phyloP scores from a whole-genome alignment of 1,140 invertebrate species.

The Teleopsis dalmanni region DNA sequence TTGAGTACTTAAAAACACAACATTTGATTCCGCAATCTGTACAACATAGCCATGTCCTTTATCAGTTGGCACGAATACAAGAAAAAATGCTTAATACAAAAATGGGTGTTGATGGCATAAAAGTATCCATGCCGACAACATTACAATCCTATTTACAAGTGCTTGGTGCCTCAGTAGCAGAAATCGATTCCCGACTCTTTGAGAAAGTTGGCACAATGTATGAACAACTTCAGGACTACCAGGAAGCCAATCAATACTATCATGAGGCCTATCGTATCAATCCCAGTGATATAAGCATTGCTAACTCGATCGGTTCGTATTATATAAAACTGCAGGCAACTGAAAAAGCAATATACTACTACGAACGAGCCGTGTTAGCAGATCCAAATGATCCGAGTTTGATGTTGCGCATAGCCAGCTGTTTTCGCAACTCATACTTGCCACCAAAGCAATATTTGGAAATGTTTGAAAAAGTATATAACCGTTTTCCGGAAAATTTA shows the following conservation, averaged over 20 bases:
- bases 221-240: conserved; percentile 78
- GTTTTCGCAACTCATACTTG: conserved; percentile 66
- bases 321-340: conserved; percentile 81
- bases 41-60: conserved; percentile 71
- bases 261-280: conserved; percentile 85
- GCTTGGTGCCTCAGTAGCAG: conserved; percentile 61
- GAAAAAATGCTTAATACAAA: conserved; percentile 50
- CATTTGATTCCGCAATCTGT: conserved; percentile 40
- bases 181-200: conserved; percentile 75
- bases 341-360: conserved; percentile 84
- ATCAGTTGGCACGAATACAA: conserved; percentile 76
- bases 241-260: conserved; percentile 87
- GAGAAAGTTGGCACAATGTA: conserved; percentile 79
- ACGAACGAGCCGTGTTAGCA: conserved; percentile 80
- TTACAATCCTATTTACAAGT: conserved; percentile 78
- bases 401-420: conserved; percentile 77
- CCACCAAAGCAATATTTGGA: conserved; percentile 76
- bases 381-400: conserved; percentile 80
- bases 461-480: conserved; percentile 71
- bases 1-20: conserved; percentile 59
- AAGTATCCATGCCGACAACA: conserved; percentile 67
- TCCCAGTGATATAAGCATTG: conserved; percentile 80
- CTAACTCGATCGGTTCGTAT: conserved; percentile 88
- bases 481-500: conserved; percentile 75
- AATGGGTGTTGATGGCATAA: conserved; percentile 11